These are phyloP conservation scores for Diplazon laetatorius DNA, from an alignment of 2,888 invertebrate species.

Conservation along the genomic window DNA sequence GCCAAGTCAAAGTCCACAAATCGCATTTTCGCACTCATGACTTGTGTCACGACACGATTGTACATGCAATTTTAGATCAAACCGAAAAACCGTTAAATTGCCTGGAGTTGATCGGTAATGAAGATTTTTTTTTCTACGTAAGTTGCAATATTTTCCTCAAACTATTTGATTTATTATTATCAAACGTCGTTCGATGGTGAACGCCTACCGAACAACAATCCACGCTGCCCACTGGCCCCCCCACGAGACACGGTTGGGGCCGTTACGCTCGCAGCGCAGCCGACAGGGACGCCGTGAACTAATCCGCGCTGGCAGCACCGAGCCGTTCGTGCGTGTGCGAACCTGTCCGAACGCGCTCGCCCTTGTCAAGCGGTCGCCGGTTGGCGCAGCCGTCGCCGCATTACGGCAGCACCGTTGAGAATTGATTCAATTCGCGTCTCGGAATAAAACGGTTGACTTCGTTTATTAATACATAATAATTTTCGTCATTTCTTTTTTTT, in stretches of 20 bases:
- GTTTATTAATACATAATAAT: constrained; percentile 30
- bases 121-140: too few species aligned
- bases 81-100: too few species aligned
- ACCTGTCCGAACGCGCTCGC: constrained; percentile 38
- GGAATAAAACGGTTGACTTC: constrained; percentile 23
- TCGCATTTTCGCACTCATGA: background rate
- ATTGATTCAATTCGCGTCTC: constrained; percentile 43
- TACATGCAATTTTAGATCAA: constrained; percentile 30
- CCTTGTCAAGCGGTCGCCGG: constrained; percentile 19
- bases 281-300: background rate
- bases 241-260: too few species aligned
- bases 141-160: too few species aligned
- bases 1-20: constrained; percentile 31
- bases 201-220: constrained; percentile 57
- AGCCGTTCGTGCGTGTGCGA: constrained; percentile 35
- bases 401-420: constrained; percentile 6
- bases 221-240: constrained; percentile 50
- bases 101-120: too few species aligned
- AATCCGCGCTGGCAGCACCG: constrained; percentile 32
- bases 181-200: constrained; percentile 31
- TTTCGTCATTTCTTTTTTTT: background rate
- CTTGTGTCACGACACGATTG: too few species aligned
- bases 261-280: constrained; percentile 6
- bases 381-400: too few species aligned
- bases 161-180: constrained; percentile 16